phyloP scores from a whole-genome alignment of 2,888 invertebrate genomes.

The Willowsia nigromaculata region DNA sequence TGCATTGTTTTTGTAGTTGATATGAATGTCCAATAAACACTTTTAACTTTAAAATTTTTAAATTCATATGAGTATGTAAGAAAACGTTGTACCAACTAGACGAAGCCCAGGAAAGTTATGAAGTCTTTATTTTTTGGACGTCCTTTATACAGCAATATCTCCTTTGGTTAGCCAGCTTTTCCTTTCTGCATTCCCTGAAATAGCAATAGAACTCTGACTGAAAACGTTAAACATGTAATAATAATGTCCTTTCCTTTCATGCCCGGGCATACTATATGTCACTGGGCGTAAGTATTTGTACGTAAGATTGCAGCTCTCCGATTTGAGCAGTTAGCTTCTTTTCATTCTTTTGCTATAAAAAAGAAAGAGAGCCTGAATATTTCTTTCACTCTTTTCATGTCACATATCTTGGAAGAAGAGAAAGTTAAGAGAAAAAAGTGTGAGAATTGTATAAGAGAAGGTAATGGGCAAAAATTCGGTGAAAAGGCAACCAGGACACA shows the following conservation, averaged over 20 bases:
- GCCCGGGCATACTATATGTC: not conserved
- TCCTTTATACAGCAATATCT: too few species aligned
- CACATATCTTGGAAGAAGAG: conserved; percentile 8
- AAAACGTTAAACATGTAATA: conserved; percentile 41
- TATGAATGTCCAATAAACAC: too few species aligned
- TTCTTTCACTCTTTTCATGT: conserved; percentile 17
- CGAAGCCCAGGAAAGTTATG: too few species aligned
- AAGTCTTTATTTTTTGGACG: too few species aligned
- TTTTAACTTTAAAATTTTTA: too few species aligned
- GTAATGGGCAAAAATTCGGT: conserved; percentile 59
- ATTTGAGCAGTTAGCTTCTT: conserved; percentile 41
- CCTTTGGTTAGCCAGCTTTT: conserved; percentile 44
- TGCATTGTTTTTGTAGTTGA: too few species aligned
- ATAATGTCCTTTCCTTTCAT: conserved; percentile 20
- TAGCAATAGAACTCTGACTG: conserved; percentile 50
- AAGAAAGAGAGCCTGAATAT: conserved; percentile 8
- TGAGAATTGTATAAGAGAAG: conserved; percentile 43
- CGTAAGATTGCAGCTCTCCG: not conserved
- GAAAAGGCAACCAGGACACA: conserved; percentile 67
- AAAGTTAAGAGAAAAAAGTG: conserved; percentile 46
- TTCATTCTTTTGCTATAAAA: conserved; percentile 11
- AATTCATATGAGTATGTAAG: too few species aligned
- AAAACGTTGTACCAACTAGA: too few species aligned
- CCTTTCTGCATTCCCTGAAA: conserved; percentile 10
- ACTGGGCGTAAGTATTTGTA: not conserved